Conservation (phyloP, 2,888 invertebrate genomes). For the Plutella xylostella region DNA sequence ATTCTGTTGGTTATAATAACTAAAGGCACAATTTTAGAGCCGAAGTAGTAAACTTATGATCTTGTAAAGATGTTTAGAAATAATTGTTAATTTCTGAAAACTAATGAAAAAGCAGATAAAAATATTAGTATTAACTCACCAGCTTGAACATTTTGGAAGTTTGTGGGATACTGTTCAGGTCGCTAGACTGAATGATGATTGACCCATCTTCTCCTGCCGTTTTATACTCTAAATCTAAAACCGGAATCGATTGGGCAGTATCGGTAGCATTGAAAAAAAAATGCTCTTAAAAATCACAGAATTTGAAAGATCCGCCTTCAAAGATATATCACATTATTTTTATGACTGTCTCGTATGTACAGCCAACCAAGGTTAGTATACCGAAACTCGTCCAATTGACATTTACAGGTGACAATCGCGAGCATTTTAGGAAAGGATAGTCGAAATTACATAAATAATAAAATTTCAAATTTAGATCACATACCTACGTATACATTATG, state of each 20-base stretch:
- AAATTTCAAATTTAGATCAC: no score
- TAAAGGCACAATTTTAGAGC: no score
- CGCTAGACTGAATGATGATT: conserved; percentile 10
- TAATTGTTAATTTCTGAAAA: no score
- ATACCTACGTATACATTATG: no score
- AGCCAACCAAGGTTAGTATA: neutral
- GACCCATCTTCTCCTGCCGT: neutral
- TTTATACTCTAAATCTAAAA: conserved; percentile 4
- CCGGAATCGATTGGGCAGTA: neutral
- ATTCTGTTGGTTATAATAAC: no score
- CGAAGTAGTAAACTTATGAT: no score
- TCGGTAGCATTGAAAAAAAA: conserved; percentile 1
- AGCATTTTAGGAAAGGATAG: neutral
- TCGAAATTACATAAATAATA: neutral
- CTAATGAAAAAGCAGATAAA: neutral
- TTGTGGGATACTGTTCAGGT: neutral
- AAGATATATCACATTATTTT: neutral
- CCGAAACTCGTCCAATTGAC: conserved; percentile 7
- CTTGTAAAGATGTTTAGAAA: no score
- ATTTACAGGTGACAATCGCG: neutral
- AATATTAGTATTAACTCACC: conserved; percentile 15
- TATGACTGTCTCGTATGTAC: neutral
- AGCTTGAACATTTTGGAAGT: conserved; percentile 25
- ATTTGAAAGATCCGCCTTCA: neutral
- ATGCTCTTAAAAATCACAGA: neutral